Evolutionary conservation across 2,113 vertebrate genomes (phyloP).

Genomic region (Alligator sinensis): DNA sequence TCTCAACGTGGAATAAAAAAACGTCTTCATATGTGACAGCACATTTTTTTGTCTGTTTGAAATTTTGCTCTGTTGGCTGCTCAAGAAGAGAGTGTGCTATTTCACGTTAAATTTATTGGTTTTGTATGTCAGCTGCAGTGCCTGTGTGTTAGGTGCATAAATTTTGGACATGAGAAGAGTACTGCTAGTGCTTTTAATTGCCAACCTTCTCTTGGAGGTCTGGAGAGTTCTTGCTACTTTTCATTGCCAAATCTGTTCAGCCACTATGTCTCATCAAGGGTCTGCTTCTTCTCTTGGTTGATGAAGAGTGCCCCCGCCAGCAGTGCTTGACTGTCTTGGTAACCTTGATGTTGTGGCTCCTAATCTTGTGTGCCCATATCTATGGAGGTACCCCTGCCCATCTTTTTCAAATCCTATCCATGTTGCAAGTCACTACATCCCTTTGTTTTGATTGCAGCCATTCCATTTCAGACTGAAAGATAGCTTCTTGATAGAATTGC

Average conservation of each 20-base stretch:
- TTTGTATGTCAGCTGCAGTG: neutral
- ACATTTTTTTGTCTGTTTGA: neutral
- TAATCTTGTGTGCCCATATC: neutral
- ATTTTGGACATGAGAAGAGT: neutral
- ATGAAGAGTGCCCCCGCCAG: neutral
- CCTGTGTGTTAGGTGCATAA: neutral
- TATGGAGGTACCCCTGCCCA: neutral
- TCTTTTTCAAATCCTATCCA: too few species aligned
- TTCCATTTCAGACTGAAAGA: neutral
- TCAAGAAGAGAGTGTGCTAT: neutral
- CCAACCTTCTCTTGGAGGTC: neutral
- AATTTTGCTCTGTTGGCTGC: neutral
- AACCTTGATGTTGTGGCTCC: neutral
- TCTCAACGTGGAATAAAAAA: neutral
- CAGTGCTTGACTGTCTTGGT: neutral
- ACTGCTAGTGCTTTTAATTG: neutral
- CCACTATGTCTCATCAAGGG: neutral
- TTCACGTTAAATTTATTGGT: neutral
- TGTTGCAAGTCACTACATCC: neutral
- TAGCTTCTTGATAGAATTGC: neutral
- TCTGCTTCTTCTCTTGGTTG: neutral
- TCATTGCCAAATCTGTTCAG: neutral
- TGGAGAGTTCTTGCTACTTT: neutral
- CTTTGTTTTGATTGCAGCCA: neutral
- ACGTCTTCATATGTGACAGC: neutral